Evolutionary conservation across 2,888 invertebrate species (phyloP).

Genomic region (Liposcelis brunnea): DNA sequence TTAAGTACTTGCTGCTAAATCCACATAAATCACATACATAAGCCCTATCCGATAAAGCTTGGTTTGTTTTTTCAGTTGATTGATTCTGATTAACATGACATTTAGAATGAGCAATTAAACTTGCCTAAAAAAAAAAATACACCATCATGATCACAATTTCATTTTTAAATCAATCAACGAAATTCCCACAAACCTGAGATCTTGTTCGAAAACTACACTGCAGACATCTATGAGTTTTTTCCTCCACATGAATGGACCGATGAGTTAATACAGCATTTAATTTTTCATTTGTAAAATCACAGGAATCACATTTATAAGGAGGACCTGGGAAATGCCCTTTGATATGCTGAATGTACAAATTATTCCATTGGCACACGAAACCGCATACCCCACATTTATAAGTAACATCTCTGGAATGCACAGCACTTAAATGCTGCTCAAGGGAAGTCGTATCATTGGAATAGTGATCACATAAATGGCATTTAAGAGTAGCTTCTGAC

Average conservation of each 20-base stretch:
- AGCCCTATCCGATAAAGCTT: conserved; percentile 28
- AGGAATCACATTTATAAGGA: conserved; percentile 44
- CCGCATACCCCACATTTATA: conserved; percentile 42
- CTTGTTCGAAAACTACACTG: conserved; percentile 22
- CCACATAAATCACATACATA: conserved; percentile 47
- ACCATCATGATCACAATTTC: no score
- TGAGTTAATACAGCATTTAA: conserved; percentile 5
- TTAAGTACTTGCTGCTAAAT: conserved; percentile 46
- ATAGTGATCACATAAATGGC: conserved; percentile 34
- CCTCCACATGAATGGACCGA: conserved; percentile 27
- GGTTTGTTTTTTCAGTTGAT: conserved; percentile 12
- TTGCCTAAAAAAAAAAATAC: conserved; percentile 18
- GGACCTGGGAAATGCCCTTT: conserved; percentile 39
- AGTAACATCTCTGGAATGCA: conserved; percentile 37
- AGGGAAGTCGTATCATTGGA: conserved; percentile 32
- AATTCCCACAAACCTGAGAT: conserved; percentile 1
- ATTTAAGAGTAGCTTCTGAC: conserved; percentile 24
- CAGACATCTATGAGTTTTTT: conserved; percentile 32
- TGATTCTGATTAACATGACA: neutral
- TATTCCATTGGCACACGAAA: conserved; percentile 43
- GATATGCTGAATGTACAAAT: conserved; percentile 42
- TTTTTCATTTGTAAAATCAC: conserved; percentile 19
- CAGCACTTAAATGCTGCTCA: conserved; percentile 35
- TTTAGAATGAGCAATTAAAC: neutral
- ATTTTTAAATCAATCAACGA: no score